Conservation (phyloP, 2,113 vertebrate genomes). For the Catagonus wagneri region DNA sequence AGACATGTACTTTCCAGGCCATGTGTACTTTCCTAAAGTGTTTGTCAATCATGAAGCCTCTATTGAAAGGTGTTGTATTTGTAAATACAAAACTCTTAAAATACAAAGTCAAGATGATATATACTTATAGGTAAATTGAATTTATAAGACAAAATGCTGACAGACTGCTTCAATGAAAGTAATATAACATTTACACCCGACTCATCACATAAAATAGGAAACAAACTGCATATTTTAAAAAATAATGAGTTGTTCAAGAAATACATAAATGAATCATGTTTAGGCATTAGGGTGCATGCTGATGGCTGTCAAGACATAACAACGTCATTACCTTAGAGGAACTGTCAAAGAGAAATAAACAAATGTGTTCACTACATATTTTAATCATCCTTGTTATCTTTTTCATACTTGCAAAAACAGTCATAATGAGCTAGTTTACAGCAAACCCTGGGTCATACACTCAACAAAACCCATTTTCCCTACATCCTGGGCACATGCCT, state of each 20-base stretch:
- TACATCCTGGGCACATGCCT: neutral
- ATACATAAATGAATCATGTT: neutral
- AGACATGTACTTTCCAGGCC: neutral
- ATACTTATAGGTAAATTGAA: neutral
- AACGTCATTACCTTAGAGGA: neutral
- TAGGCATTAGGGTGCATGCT: neutral
- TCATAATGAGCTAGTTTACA: neutral
- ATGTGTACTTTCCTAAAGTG: neutral
- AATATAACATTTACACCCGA: neutral
- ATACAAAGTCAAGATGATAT: neutral
- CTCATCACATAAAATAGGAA: neutral
- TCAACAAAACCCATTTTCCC: neutral
- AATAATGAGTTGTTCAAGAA: neutral
- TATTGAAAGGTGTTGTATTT: neutral
- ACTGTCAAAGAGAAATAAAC: neutral
- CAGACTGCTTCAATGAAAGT: neutral
- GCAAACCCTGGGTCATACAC: neutral
- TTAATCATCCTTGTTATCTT: neutral
- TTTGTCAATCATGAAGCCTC: neutral
- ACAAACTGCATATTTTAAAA: neutral
- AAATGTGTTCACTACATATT: neutral
- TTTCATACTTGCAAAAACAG: constrained; percentile 6
- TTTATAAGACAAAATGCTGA: neutral
- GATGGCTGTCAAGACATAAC: neutral
- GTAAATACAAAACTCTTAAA: neutral